Evolutionary conservation across 2,113 vertebrate species (phyloP).

Genomic region (Ondatra zibethicus): DNA sequence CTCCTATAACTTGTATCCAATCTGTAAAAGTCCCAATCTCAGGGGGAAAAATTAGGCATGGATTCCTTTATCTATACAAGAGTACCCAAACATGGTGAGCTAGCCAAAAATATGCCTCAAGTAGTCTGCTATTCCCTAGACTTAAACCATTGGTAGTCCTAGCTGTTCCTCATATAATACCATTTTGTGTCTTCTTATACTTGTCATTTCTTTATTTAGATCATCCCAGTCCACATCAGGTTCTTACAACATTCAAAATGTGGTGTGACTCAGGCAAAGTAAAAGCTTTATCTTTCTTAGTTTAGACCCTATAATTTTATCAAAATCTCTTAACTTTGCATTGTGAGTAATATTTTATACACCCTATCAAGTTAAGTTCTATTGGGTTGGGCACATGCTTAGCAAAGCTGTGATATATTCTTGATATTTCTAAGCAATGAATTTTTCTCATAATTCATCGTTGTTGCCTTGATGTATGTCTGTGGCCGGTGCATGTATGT

Average conservation of each 20-base stretch:
- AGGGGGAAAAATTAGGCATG: not conserved
- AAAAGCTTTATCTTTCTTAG: not conserved
- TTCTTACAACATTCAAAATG: not conserved
- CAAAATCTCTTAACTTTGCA: not conserved
- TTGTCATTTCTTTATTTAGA: constrained; percentile 6
- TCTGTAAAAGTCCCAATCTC: not conserved
- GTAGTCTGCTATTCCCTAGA: not conserved
- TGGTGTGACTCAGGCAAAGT: not conserved
- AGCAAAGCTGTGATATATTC: not conserved
- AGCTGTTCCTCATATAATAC: not conserved
- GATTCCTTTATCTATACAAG: not conserved
- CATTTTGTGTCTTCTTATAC: not conserved
- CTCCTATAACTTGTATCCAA: not conserved
- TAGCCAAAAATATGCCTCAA: not conserved
- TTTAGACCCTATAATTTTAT: not conserved
- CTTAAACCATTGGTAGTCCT: not conserved
- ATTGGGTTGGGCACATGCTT: not conserved
- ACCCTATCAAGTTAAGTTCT: not conserved
- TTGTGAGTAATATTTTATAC: not conserved
- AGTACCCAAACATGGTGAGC: not conserved
- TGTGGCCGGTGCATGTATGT: not conserved
- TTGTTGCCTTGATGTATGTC: not conserved
- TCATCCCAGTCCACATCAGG: not conserved
- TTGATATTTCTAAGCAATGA: not conserved
- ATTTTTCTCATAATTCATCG: constrained; percentile 16